phyloP scores from a whole-genome alignment of 1,140 invertebrate species.

The fruit fly (Drosophila melanogaster) region DNA sequence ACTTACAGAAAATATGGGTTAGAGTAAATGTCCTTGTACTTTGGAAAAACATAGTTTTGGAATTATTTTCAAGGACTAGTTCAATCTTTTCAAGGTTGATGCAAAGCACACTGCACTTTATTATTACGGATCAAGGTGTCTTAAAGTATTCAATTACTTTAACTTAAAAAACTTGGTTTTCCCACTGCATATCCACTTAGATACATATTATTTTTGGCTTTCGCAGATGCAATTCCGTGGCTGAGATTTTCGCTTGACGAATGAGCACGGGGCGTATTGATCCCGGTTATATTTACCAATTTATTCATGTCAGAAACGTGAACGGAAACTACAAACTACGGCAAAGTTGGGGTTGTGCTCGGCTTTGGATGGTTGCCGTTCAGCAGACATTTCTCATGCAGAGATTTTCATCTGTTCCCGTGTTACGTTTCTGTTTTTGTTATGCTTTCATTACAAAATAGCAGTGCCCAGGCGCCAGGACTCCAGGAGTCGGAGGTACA shows the following conservation, averaged over 20 bases:
- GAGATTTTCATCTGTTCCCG: slow-evolving; percentile 28
- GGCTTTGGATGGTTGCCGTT: slow-evolving; percentile 19
- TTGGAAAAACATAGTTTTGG: no score
- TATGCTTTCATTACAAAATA: slow-evolving; percentile 61
- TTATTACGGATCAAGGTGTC: no score
- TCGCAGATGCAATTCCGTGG: slow-evolving; percentile 18
- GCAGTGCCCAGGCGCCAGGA: slow-evolving; percentile 4
- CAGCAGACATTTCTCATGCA: slow-evolving; percentile 36
- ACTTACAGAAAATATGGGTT: not conserved
- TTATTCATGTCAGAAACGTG: slow-evolving; percentile 73
- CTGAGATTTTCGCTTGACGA: slow-evolving; percentile 30
- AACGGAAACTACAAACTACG: slow-evolving; percentile 46
- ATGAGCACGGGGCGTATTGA: slow-evolving; percentile 43
- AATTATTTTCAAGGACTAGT: no score
- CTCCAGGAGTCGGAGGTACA: slow-evolving; percentile 11
- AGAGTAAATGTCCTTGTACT: no score
- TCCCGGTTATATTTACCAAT: slow-evolving; percentile 61
- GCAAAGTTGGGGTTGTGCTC: not conserved
- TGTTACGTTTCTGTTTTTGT: slow-evolving; percentile 42
- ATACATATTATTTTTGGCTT: slow-evolving; percentile 2
- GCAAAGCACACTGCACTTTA: no score
- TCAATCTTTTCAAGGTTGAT: no score
- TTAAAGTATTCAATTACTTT: no score
- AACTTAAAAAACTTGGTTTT: not conserved
- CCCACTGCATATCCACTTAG: not conserved